Base-by-base conservation (phyloP, 2,888 invertebrate species). In the Campoletis raptor region DNA sequence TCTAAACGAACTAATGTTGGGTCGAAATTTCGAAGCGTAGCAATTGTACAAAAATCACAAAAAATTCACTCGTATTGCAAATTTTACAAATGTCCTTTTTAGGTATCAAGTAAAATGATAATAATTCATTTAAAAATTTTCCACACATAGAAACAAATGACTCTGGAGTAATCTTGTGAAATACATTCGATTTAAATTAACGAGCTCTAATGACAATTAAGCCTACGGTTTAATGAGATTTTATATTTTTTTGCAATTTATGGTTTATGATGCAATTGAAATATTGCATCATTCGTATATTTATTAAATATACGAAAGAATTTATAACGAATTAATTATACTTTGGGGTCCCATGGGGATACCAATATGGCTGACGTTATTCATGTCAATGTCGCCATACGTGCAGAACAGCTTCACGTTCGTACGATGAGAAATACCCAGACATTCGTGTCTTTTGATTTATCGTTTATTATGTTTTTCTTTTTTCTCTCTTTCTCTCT, bases 381-480 rank as follows among this genome's bases (percentile, higher is more conserved):
- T 70, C 73, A 48, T 86, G 86, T 86, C 86, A 86, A 86, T 84
- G 81, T 61, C 86, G 86, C 64, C 12, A 52, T 45, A 24, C 45
- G 15, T 5, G 30, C 1, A 69, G 69, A 18, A 12, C 52, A 66
- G 24, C 15, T 45, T 40, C 30, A 24, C 24, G 36, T 30, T 72
- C 54, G 21, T 48, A 77, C 37, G 67, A 57, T 78, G 76, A 70
- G 81, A 83, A 66, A 77, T 45, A 77, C 30, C 18, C 18, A 61
- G 24, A 67, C n/a, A 52, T 73, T 70, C 64, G 30, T 52, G 37
- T 64, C 24, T 66, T 77, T 76, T 69, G 61, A 80, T 77, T 81
- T 81, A 81, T 81, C 70, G 42, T 57, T 69, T 42, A 54, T 70
- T 70, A 57, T 70, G 2, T 7, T 77, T 2, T n/a, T 61, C 37